phyloP scores from a whole-genome alignment of 2,888 invertebrate species.

The Thecocarcelia acutangulata region DNA sequence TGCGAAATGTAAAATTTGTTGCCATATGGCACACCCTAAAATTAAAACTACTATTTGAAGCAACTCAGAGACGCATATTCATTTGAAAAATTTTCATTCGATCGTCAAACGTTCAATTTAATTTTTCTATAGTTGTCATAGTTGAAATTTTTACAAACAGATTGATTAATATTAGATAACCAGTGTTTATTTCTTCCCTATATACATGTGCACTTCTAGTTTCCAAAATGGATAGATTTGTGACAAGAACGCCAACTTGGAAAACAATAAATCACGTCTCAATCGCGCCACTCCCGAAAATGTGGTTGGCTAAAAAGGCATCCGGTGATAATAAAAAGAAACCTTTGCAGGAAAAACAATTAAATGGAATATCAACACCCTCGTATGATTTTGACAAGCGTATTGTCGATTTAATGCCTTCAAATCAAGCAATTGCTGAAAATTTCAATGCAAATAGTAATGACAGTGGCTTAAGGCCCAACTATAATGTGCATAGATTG shows the following conservation, averaged over 20 bases:
- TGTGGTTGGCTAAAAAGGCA: conserved; percentile 51
- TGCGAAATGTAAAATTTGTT: too few relatives aligned
- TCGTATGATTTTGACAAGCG: conserved; percentile 25
- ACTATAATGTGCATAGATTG: too few relatives aligned
- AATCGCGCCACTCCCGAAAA: conserved; percentile 49
- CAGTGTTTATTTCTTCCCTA: neutral
- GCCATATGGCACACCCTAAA: neutral
- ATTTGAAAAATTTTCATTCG: conserved; percentile 42
- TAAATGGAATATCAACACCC: conserved; percentile 5
- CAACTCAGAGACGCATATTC: conserved; percentile 63
- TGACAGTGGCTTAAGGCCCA: conserved; percentile 71
- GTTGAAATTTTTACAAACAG: neutral
- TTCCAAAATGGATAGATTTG: conserved; percentile 75
- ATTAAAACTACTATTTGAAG: conserved; percentile 36
- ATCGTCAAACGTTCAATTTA: conserved; percentile 43
- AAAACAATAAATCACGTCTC: conserved; percentile 73
- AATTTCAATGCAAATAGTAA: conserved; percentile 56
- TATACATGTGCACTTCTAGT: neutral
- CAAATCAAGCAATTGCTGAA: conserved; percentile 71
- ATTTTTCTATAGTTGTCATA: neutral
- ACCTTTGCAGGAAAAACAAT: conserved; percentile 59
- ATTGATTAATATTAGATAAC: neutral
- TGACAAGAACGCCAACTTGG: conserved; percentile 75
- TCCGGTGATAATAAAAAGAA: conserved; percentile 53
- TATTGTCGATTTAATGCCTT: conserved; percentile 68